Evolutionary conservation across 2,113 vertebrate genomes (phyloP).

Genomic region (Orientallactaga bullata): DNA sequence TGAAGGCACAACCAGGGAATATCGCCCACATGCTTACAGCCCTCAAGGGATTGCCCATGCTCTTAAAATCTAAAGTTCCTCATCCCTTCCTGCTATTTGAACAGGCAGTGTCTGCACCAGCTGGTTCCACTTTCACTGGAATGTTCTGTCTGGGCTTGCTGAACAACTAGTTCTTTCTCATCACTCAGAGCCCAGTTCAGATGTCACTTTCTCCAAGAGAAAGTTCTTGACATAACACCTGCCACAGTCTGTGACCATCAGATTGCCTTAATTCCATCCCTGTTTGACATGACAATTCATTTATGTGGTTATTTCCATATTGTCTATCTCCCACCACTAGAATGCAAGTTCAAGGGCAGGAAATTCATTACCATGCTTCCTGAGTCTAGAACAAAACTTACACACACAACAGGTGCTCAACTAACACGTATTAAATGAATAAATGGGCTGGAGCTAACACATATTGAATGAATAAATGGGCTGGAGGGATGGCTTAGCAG

Average conservation of each 20-base stretch:
- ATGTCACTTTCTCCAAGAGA: constrained; percentile 52
- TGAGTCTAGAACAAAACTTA: not conserved
- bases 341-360: not conserved
- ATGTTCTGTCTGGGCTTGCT: not conserved
- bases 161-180: not conserved
- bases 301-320: not conserved
- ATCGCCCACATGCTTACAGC: not conserved
- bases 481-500: too few relatives aligned
- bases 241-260: not conserved
- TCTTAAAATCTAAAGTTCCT: not conserved
- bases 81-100: not conserved
- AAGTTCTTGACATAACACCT: not conserved
- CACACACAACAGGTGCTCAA: not conserved
- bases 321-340: not conserved
- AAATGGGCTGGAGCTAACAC: not conserved
- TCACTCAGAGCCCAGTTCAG: not conserved
- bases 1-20: not conserved
- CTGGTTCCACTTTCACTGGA: constrained; percentile 16
- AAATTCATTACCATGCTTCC: not conserved
- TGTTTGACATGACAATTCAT: not conserved
- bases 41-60: not conserved
- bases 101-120: not conserved
- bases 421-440: not conserved
- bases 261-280: not conserved
- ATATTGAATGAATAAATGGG: too few relatives aligned